phyloP scores from a whole-genome alignment of 2,113 vertebrate species.

The Tiliqua scincoides region DNA sequence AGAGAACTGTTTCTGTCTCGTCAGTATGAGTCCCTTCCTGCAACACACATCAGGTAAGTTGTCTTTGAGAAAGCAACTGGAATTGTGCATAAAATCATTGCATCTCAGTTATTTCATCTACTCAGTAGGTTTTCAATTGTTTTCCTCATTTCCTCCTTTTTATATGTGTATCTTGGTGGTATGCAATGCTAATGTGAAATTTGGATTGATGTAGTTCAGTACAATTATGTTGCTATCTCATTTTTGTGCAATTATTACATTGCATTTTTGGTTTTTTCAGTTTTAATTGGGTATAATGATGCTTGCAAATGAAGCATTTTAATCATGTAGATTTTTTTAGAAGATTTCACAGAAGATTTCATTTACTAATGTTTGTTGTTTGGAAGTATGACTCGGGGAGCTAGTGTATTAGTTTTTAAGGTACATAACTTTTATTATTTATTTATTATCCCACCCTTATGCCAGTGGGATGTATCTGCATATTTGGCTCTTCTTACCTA shows the following conservation, averaged over 20 bases:
- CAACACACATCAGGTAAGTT: conserved; percentile 92
- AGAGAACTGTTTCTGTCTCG: conserved; percentile 96
- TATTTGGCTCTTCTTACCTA: too few relatives aligned
- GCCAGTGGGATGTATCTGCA: too few relatives aligned
- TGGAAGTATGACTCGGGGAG: not conserved
- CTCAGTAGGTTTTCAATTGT: not conserved
- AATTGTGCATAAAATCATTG: not conserved
- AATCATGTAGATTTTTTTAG: not conserved
- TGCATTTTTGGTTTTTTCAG: not conserved
- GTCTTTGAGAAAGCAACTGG: not conserved
- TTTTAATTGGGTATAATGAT: not conserved
- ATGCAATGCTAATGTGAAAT: not conserved
- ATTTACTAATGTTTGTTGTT: not conserved
- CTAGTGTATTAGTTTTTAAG: not conserved
- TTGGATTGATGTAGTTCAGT: not conserved
- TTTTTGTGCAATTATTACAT: not conserved
- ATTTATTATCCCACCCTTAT: too few relatives aligned
- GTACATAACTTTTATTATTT: too few relatives aligned
- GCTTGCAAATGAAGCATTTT: not conserved
- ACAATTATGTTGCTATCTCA: not conserved
- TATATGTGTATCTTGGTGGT: not conserved
- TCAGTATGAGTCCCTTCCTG: conserved; percentile 94
- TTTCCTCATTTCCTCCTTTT: conserved; percentile 24
- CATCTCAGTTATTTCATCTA: not conserved
- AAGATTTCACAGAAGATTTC: not conserved